Evolutionary conservation across 2,888 invertebrate species (phyloP).

Genomic region (Platycheirus albimanus): DNA sequence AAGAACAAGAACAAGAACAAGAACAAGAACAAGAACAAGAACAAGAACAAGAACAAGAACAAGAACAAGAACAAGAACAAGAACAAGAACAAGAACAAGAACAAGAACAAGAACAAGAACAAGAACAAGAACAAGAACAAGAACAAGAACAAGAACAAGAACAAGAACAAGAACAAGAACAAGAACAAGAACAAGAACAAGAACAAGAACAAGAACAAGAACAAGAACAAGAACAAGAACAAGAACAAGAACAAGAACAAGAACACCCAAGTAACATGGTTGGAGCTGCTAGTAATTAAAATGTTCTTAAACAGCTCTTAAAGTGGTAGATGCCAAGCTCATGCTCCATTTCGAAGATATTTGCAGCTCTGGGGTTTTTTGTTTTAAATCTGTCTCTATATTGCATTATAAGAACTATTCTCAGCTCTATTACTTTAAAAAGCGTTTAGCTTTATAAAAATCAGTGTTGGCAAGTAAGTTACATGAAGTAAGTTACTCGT

Average conservation of each 20-base stretch:
- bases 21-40: conserved; percentile 6
- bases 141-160: conserved; percentile 8
- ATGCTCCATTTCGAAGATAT: no score
- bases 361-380: no score
- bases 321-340: no score
- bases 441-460: no score
- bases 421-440: no score
- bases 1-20: conserved; percentile 8
- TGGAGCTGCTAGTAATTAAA: no score
- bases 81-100: conserved; percentile 8
- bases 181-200: conserved; percentile 7
- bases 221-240: not conserved
- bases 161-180: conserved; percentile 6
- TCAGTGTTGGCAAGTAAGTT: no score
- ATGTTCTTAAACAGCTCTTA: no score
- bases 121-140: conserved; percentile 8
- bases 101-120: conserved; percentile 6
- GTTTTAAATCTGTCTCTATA: no score
- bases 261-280: no score
- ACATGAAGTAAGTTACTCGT: no score
- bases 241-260: conserved; percentile 64
- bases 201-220: not conserved
- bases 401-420: no score
- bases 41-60: conserved; percentile 3
- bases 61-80: conserved; percentile 3